Percentiles rank a stretch among this genome's conserved stretches.
Evolutionary conservation across 2,888 invertebrate species (phyloP).

Genomic region (Pelosia muscerda): DNA sequence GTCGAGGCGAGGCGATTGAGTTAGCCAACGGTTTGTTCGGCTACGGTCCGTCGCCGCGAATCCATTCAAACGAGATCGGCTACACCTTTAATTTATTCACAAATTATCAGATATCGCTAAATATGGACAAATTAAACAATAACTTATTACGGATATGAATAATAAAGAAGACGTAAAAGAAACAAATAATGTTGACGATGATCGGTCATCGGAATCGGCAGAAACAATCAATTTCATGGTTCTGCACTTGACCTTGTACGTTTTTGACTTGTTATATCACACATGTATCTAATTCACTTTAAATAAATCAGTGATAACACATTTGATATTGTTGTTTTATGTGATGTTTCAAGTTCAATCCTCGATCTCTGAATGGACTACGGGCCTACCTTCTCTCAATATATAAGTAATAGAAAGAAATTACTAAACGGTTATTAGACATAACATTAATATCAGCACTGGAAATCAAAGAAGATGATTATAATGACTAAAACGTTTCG

Average conservation of each 20-base stretch:
- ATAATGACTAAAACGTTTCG: not conserved
- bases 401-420: no score
- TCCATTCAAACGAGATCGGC: conserved; percentile 51
- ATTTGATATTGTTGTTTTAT: not conserved
- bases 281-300: conserved; percentile 26
- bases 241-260: conserved; percentile 72
- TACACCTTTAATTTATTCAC: conserved; percentile 54
- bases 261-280: conserved; percentile 51
- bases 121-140: conserved; percentile 44
- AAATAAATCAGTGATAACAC: conserved; percentile 11
- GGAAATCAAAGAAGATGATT: not conserved
- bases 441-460: not conserved
- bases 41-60: conserved; percentile 46
- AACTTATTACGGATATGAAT: conserved; percentile 27
- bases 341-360: not conserved
- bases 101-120: conserved; percentile 45
- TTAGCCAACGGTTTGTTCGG: conserved; percentile 59
- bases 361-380: not conserved
- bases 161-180: conserved; percentile 32
- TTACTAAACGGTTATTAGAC: not conserved
- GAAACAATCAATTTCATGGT: conserved; percentile 62
- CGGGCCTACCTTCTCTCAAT: not conserved
- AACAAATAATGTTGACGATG: conserved; percentile 41
- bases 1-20: conserved; percentile 62
- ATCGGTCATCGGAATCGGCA: conserved; percentile 52